phyloP scores from a whole-genome alignment of 2,113 vertebrate genomes.

The Eulacestoma nigropectus region DNA sequence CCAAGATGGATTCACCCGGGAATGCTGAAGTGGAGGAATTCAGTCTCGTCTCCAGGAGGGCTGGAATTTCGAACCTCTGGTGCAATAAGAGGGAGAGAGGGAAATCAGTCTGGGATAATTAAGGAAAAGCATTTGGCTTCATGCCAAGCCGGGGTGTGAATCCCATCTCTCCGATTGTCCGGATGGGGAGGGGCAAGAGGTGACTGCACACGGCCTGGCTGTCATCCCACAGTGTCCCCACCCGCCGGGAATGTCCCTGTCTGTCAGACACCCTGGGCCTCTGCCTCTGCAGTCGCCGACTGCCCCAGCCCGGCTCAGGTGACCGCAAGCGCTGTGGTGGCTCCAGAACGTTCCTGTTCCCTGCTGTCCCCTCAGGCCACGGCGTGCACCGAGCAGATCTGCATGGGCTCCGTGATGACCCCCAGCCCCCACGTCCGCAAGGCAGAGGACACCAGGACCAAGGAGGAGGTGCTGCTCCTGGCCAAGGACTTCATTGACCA shows the following conservation, averaged over 20 bases:
- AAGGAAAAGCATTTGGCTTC: background rate
- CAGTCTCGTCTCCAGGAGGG: background rate
- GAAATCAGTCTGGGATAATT: background rate
- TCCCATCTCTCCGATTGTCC: accelerated
- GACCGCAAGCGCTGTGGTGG: background rate
- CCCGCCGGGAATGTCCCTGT: background rate
- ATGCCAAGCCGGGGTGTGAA: background rate
- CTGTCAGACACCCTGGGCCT: background rate
- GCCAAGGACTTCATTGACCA: slow-evolving; percentile 96
- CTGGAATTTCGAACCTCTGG: background rate
- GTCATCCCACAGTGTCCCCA: background rate
- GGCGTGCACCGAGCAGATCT: slow-evolving; percentile 83
- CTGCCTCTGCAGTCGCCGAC: accelerated
- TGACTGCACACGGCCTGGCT: background rate
- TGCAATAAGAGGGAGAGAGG: background rate
- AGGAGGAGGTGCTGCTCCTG: slow-evolving; percentile 84
- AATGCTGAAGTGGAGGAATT: background rate
- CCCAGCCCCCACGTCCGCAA: slow-evolving; percentile 77
- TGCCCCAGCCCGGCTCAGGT: background rate
- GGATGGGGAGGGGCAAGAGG: accelerated
- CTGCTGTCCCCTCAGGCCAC: slow-evolving; percentile 73
- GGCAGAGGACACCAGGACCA: slow-evolving; percentile 80
- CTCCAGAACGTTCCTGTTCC: accelerated
- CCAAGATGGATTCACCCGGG: background rate
- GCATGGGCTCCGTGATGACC: slow-evolving; percentile 87